Evolutionary conservation across 2,888 invertebrate species (phyloP), one percentile per base, ranked within the genome.

Genomic region (Adelphocoris suturalis): DNA sequence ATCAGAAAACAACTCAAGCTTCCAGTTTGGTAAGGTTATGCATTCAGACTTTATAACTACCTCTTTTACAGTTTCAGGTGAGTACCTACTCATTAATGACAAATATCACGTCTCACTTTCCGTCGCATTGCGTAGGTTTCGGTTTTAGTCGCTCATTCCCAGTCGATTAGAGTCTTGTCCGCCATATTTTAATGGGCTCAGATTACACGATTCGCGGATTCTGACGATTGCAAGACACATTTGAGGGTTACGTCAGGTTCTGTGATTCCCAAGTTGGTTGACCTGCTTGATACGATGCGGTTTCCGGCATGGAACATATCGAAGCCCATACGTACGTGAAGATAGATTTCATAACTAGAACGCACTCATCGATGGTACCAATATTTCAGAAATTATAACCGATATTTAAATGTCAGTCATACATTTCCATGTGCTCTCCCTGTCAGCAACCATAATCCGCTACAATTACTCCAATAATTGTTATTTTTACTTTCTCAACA

Each of bases 141-240:
- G 61, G 23, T 68, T 68, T 68, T 23, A 23, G 68, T 12, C 12
- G 68, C 23, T 68, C 68, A 13, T 5, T 68, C 23, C 27, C 68
- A 68, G 19, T 68, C 68, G 68, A 11, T 19, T n/a, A 37, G 37
- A 3, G 61, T 61, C 52, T 7, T 16, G 52, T 11, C 16, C 52
- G 61, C 61, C 52, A 1, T 23, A 5, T 52, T 68, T 68, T 12
- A 68, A 23, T 68, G 23, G 27, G 23, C 68, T 1, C 68, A 68
- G 68, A 68, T 68, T 68, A 27, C 19, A 23, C 68, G 68, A 68
- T 68, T 68, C 68, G 68, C 68, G 27, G 23, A 19, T 12, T 23
- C 4, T 68, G 68, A 68, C 68, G 68, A 68, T 68, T 68, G 27
- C 68, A 3, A 68, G 68, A 68, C 23, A 23, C 68, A 23, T 61